Evolutionary conservation across 1,140 invertebrate species (phyloP), one percentile per base, ranked within the genome.

Genomic region (Drosophila funebris): DNA sequence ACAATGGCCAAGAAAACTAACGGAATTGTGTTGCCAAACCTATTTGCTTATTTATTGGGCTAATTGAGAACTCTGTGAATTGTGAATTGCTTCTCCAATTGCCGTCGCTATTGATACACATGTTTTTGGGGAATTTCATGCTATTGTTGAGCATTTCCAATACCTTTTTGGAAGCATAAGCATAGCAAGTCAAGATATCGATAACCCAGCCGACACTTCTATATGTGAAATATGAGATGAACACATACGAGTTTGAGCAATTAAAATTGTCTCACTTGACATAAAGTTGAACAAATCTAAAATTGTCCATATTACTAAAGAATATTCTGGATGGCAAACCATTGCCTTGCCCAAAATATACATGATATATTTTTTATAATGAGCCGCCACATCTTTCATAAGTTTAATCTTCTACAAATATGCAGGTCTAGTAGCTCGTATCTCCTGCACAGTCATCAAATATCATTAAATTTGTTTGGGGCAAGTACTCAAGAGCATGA

Each of bases 41-140:
- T 58, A 54, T 48, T 69, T 68, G 24, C 37, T 67, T 83, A 79
- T 83, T 84, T 68, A 76, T 83, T 83, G 57, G 76, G 27, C 57
- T 84, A 83, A 83, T 83, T 83, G 76, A 84, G 72, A 66, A 27
- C 16, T 20, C 36, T 63, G n/a, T 66, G 33, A 11, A 48, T 43
- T 48, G 39, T 27, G 43, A 60, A 69, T 13, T 39, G 36, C 13
- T 63, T 63, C 31, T 31, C 22, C 9, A 69, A 62, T 53, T 58
- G 16, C n/a, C 6, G 33, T 33, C 6, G 27, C 24, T 11, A 24
- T 52, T 50, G 36, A 39, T 52, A 31, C 48, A 33, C 14, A 29
- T 60, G n/a, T 46, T 62, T 6, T 24, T 33, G 18, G 24, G 11
- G 7, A 62, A 44, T 24, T 36, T 16, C 9, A 27, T 36, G 29